Evolutionary conservation across 2,113 vertebrate species (phyloP).

Genomic region (Microtus pennsylvanicus): DNA sequence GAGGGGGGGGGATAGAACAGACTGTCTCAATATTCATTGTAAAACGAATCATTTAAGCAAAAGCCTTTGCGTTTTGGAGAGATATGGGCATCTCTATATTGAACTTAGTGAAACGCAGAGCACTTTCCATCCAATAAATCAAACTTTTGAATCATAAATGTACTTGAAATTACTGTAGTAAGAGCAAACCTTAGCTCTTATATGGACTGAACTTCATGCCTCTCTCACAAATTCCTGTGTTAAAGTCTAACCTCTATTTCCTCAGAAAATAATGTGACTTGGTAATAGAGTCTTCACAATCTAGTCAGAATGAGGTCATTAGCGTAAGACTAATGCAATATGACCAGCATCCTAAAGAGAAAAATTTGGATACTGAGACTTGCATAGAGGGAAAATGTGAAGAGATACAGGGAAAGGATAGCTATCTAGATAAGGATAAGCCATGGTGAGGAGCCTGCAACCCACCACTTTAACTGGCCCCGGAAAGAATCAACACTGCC

Average conservation of each 20-base stretch:
- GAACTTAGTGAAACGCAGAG: neutral
- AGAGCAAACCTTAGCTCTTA: neutral
- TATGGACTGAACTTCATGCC: neutral
- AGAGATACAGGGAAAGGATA: neutral
- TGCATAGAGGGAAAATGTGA: neutral
- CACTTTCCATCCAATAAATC: neutral
- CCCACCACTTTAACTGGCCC: neutral
- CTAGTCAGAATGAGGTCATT: neutral
- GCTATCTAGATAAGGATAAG: neutral
- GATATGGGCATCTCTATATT: neutral
- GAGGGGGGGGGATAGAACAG: neutral
- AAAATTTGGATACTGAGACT: neutral
- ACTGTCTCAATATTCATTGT: neutral
- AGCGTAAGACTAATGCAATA: neutral
- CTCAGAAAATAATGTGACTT: neutral
- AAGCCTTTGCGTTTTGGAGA: neutral
- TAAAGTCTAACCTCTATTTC: neutral
- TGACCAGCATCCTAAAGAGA: neutral
- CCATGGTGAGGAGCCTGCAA: neutral
- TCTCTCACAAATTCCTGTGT: neutral
- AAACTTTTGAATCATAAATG: neutral
- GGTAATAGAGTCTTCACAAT: neutral
- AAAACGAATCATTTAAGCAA: conserved; percentile 44
- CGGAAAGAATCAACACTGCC: neutral
- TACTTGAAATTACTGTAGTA: neutral